Evolutionary conservation across 1,140 invertebrate species (phyloP).

Genomic region (Megalonaias nervosa): DNA sequence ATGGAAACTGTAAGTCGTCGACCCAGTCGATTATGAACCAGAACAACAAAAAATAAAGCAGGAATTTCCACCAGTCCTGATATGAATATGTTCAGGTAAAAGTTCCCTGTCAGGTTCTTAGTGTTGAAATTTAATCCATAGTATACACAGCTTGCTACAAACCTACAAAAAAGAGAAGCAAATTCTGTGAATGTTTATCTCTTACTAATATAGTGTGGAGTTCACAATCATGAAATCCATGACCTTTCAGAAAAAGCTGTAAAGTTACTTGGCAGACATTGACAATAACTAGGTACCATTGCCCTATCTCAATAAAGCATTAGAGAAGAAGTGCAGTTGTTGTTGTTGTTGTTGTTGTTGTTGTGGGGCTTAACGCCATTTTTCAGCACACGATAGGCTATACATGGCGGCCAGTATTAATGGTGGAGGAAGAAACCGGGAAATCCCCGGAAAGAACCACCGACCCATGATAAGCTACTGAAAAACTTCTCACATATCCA

Average conservation of each 20-base stretch:
- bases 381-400: too few relatives aligned
- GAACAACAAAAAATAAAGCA: slow-evolving; percentile 62
- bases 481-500: too few relatives aligned
- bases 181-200: background rate
- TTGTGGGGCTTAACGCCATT: too few relatives aligned
- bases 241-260: too few relatives aligned
- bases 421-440: too few relatives aligned
- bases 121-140: slow-evolving; percentile 67
- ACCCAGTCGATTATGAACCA: slow-evolving; percentile 62
- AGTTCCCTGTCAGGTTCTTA: slow-evolving; percentile 62
- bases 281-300: background rate
- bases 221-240: too few relatives aligned
- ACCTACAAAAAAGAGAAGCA: slow-evolving; percentile 51
- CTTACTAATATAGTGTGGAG: background rate
- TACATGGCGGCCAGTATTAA: too few relatives aligned
- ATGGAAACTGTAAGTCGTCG: slow-evolving; percentile 54
- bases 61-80: slow-evolving; percentile 67
- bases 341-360: too few relatives aligned
- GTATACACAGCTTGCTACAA: slow-evolving; percentile 66
- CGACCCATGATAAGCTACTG: too few relatives aligned
- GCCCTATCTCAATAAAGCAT: background rate
- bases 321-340: background rate
- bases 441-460: too few relatives aligned
- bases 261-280: background rate
- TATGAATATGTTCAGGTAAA: slow-evolving; percentile 67